phyloP scores from a whole-genome alignment of 1,140 invertebrate species.

The Hormaphis cornu region DNA sequence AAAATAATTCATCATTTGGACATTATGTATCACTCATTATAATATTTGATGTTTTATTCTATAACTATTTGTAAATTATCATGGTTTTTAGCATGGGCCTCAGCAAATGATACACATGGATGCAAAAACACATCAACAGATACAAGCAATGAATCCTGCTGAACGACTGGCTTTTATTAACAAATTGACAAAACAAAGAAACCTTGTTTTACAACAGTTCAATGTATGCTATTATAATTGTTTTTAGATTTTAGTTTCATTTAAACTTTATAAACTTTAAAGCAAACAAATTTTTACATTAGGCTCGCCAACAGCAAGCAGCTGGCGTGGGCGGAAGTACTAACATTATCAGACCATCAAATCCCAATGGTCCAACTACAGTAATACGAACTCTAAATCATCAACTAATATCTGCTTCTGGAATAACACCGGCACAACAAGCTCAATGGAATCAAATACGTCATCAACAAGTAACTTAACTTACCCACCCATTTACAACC shows the following conservation, averaged over 20 bases:
- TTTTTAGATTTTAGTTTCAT: conserved; percentile 30
- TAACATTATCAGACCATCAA: neutral
- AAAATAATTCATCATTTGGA: no score
- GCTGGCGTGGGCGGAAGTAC: neutral
- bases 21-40: no score
- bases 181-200: conserved; percentile 60
- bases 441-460: conserved; percentile 24
- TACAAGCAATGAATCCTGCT: conserved; percentile 69
- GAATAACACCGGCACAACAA: conserved; percentile 17
- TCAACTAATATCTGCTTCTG: conserved; percentile 23
- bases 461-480: conserved; percentile 19
- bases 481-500: neutral
- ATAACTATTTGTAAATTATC: neutral
- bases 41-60: neutral
- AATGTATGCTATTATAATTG: conserved; percentile 14
- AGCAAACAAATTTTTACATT: conserved; percentile 22
- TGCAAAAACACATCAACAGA: conserved; percentile 68
- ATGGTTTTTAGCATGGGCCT: conserved; percentile 37
- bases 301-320: conserved; percentile 36
- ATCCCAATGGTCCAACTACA: conserved; percentile 7
- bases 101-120: conserved; percentile 65
- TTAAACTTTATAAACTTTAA: neutral
- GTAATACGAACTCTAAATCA: conserved; percentile 23
- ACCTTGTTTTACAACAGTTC: conserved; percentile 48
- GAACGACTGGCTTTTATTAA: conserved; percentile 67